Evolutionary conservation across 2,888 invertebrate genomes (phyloP).

Genomic region (Drosophila neonasuta): DNA sequence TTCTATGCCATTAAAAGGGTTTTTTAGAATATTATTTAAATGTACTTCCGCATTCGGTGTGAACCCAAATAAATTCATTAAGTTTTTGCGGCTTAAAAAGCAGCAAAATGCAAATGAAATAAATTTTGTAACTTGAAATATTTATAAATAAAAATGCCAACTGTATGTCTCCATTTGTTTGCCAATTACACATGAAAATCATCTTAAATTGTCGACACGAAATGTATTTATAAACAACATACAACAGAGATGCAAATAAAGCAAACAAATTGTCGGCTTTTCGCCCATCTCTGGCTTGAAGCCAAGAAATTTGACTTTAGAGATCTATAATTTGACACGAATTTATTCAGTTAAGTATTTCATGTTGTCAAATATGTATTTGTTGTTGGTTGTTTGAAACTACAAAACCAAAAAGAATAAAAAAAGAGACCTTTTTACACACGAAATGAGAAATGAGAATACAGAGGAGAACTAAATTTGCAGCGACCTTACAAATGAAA

Average conservation of each 20-base stretch:
- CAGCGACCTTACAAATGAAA: conserved; percentile 45
- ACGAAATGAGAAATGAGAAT: not conserved
- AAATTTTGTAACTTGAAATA: not conserved
- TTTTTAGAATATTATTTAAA: too few species aligned
- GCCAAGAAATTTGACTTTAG: conserved; percentile 68
- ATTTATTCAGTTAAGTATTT: conserved; percentile 60
- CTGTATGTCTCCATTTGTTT: conserved; percentile 37
- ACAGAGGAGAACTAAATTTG: conserved; percentile 8
- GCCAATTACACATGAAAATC: conserved; percentile 42
- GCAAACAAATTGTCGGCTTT: conserved; percentile 36
- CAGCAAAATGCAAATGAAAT: too few species aligned
- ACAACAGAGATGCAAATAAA: conserved; percentile 13
- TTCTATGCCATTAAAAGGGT: conserved; percentile 10
- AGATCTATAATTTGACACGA: conserved; percentile 73
- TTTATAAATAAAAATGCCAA: conserved; percentile 28
- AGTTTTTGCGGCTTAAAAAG: too few species aligned
- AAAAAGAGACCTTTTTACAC: not conserved
- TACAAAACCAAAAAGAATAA: not conserved
- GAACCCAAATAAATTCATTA: too few species aligned
- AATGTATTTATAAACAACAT: conserved; percentile 41
- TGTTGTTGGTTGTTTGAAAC: not conserved
- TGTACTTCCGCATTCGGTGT: too few species aligned
- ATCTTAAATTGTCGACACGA: conserved; percentile 29
- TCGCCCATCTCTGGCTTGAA: not conserved
- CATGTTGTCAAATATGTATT: conserved; percentile 20